Evolutionary conservation across 2,113 vertebrate genomes (phyloP).

Genomic region (Fukomys damarensis): DNA sequence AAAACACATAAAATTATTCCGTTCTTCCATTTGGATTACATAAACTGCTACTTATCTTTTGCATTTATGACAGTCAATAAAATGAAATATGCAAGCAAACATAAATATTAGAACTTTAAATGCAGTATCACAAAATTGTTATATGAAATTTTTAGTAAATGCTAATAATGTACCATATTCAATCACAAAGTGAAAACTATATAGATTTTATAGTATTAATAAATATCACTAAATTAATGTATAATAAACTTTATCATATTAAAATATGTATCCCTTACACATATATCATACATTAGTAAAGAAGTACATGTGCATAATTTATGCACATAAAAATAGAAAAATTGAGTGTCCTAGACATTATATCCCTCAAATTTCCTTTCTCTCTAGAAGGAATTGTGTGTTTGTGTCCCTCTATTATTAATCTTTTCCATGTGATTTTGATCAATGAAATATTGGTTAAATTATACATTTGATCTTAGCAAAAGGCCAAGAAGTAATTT

Average conservation of each 20-base stretch:
- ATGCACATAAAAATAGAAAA: background rate
- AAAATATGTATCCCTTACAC: background rate
- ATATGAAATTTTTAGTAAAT: background rate
- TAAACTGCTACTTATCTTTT: background rate
- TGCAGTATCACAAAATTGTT: background rate
- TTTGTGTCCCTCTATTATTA: background rate
- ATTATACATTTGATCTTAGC: background rate
- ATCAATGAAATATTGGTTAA: background rate
- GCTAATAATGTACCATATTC: background rate
- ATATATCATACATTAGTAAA: background rate
- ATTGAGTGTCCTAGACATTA: background rate
- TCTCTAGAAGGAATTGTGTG: background rate
- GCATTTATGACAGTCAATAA: background rate
- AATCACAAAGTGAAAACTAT: background rate
- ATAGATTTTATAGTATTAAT: background rate
- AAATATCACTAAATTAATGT: background rate
- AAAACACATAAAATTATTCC: background rate
- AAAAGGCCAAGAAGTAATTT: no score
- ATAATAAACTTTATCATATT: background rate
- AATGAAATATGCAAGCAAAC: background rate
- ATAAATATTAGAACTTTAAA: background rate
- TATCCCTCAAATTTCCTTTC: background rate
- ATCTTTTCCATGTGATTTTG: background rate
- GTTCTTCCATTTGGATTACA: background rate
- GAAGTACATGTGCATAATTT: background rate